Evolutionary conservation across 2,113 vertebrate species (phyloP).

Genomic region (Orthonyx spaldingii): DNA sequence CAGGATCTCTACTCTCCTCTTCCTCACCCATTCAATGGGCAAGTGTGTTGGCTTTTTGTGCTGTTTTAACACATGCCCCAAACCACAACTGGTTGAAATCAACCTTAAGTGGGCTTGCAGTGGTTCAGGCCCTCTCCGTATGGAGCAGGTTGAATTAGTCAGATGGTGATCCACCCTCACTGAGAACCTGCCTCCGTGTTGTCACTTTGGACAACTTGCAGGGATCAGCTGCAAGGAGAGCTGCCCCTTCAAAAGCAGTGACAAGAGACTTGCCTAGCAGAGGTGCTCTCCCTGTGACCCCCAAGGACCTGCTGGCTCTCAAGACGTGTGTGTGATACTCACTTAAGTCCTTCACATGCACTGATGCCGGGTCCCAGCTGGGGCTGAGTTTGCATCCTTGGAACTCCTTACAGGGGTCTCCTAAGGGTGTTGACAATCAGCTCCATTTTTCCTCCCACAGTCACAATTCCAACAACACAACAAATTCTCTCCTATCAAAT

Average conservation of each 20-base stretch:
- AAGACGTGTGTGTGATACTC: background rate
- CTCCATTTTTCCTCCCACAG: background rate
- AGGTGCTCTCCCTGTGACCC: background rate
- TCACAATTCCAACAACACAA: background rate
- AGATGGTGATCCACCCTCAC: background rate
- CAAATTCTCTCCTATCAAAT: background rate
- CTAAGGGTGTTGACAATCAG: background rate
- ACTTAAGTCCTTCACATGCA: background rate
- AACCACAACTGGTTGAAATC: background rate
- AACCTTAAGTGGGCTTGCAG: background rate
- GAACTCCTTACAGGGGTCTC: background rate
- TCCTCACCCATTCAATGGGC: background rate
- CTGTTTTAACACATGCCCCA: background rate
- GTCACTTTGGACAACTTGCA: background rate
- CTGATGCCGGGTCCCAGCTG: fast-evolving
- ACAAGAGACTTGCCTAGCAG: background rate
- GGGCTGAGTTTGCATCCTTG: background rate
- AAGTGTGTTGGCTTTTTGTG: background rate
- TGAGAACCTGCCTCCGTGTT: background rate
- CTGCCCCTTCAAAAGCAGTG: background rate
- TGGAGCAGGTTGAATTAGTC: background rate
- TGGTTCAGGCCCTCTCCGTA: background rate
- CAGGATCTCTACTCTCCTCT: background rate
- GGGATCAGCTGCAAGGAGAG: background rate
- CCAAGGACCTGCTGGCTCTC: background rate